Percentiles rank a stretch among this genome's conserved stretches.
These are phyloP conservation scores for Dipodomys stephensi DNA, from an alignment of 2,113 vertebrate genomes.

Conservation along the genomic window DNA sequence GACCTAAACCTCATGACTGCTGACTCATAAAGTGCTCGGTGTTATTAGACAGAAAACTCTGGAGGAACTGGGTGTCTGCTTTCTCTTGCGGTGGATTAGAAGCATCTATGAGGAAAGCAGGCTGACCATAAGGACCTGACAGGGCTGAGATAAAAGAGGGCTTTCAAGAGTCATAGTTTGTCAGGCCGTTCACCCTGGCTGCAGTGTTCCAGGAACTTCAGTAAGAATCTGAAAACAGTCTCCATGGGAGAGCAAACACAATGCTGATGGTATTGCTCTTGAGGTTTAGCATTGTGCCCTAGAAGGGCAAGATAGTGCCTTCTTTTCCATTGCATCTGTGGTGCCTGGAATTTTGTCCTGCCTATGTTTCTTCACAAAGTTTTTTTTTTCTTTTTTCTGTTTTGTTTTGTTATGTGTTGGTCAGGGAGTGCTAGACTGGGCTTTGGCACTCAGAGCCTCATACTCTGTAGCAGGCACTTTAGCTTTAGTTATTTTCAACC, in stretches of 20 bases:
- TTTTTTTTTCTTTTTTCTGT: too few relatives aligned
- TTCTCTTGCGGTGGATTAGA: not conserved
- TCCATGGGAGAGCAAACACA: not conserved
- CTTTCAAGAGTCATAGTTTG: not conserved
- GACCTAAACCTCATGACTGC: not conserved
- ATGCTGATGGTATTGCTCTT: not conserved
- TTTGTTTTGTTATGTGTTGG: too few relatives aligned
- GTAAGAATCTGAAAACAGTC: not conserved
- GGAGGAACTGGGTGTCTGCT: not conserved
- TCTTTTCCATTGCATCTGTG: not conserved
- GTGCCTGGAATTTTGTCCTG: not conserved
- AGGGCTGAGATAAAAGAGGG: not conserved
- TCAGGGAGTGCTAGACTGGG: too few relatives aligned
- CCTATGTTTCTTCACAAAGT: not conserved
- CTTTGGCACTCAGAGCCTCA: too few relatives aligned
- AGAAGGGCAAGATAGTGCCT: not conserved
- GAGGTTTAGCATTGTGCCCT: not conserved
- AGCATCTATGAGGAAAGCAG: not conserved
- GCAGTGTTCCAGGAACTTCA: not conserved
- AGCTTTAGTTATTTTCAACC: too few relatives aligned
- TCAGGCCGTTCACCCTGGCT: not conserved
- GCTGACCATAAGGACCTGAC: not conserved
- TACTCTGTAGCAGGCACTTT: too few relatives aligned
- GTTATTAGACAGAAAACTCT: not conserved
- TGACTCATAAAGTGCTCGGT: not conserved